These are phyloP conservation scores for Coranthus polyacanthus DNA, from an alignment of 2,797 vertebrate genomes.

Conservation along the genomic window DNA sequence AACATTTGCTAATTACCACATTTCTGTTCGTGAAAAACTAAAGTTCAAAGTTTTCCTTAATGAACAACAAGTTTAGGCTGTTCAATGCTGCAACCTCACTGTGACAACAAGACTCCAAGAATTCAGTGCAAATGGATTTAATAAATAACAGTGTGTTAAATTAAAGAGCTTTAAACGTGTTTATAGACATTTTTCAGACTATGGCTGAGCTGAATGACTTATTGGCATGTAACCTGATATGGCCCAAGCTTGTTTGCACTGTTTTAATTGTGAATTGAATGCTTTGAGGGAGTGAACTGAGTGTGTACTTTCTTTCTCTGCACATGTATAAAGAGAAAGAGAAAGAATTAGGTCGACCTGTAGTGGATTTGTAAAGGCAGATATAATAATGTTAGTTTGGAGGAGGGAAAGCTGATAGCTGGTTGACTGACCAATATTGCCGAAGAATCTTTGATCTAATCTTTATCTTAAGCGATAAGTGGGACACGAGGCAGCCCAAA, in stretches of 20 bases:
- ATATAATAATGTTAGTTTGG: too few species aligned
- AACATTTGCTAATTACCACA: constrained; percentile 21
- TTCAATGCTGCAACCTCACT: constrained; percentile 3
- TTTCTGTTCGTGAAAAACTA: constrained; percentile 13
- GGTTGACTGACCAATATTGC: too few species aligned
- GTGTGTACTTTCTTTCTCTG: too few species aligned
- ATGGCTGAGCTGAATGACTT: background rate
- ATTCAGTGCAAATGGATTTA: constrained; percentile 7
- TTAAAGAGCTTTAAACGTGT: constrained; percentile 13
- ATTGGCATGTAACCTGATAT: background rate
- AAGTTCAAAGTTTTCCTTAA: constrained; percentile 15
- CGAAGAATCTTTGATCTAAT: too few species aligned
- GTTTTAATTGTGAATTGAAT: background rate
- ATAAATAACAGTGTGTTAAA: constrained; percentile 21
- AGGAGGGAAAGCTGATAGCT: too few species aligned
- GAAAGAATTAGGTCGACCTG: too few species aligned
- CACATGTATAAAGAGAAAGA: too few species aligned
- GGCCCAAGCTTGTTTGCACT: background rate
- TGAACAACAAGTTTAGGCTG: constrained; percentile 8
- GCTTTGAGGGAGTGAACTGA: too few species aligned
- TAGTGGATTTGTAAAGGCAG: too few species aligned
- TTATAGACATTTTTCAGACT: constrained; percentile 9
- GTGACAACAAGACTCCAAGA: constrained; percentile 6
- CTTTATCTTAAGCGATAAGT: too few species aligned
- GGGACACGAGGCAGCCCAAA: too few species aligned